A percentile compares a stretch with the other conserved stretches of the same genome.
These are phyloP conservation scores for Caracal caracal DNA, from an alignment of 2,113 vertebrate genomes.

Conservation along the genomic window DNA sequence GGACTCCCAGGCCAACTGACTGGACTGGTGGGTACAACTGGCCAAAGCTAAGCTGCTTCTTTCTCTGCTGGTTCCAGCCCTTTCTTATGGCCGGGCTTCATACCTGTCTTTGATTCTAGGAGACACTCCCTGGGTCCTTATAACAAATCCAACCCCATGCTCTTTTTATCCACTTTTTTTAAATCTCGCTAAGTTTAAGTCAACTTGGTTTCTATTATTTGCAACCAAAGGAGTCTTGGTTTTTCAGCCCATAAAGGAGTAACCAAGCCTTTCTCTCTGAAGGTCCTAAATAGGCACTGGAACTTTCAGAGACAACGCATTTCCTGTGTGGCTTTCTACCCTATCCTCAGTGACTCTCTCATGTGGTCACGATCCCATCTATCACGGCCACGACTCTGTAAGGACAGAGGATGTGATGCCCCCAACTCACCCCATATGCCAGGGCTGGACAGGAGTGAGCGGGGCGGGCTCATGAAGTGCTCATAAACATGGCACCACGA, in stretches of 20 bases:
- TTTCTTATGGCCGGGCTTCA: background rate
- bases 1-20: background rate
- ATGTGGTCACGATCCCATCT: accelerated
- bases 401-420: background rate
- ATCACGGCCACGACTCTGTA: no score
- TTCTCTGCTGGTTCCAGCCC: background rate
- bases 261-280: background rate
- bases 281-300: background rate
- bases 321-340: background rate
- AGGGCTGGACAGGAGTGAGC: background rate
- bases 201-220: background rate
- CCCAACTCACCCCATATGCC: background rate
- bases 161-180: background rate
- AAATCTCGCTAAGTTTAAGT: background rate
- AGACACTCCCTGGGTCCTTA: background rate
- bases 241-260: background rate
- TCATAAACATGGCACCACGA: accelerated
- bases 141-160: background rate
- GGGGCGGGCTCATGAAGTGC: background rate
- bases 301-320: background rate
- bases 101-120: background rate
- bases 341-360: background rate
- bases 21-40: background rate
- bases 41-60: background rate
- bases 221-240: background rate